Evolutionary conservation across 2,888 invertebrate species (phyloP).

Genomic region (Caenorhabditis afra): DNA sequence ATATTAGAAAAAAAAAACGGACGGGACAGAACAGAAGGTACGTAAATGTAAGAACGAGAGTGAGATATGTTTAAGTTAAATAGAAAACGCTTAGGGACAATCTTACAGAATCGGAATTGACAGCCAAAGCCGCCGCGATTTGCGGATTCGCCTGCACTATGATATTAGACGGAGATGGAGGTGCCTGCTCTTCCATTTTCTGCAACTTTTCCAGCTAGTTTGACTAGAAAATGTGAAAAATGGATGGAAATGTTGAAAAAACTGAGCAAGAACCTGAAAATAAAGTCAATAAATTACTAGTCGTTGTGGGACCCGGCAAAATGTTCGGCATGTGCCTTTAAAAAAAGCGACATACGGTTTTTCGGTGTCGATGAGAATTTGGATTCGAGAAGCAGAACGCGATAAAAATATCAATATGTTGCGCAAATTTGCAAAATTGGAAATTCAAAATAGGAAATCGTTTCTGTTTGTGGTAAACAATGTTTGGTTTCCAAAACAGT

Average conservation of each 20-base stretch:
- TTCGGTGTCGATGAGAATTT: too few relatives aligned
- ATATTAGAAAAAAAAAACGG: background rate
- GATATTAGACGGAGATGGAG: conserved; percentile 33
- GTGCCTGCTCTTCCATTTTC: conserved; percentile 34
- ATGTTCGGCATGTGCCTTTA: too few relatives aligned
- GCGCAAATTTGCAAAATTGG: too few relatives aligned
- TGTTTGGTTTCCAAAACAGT: background rate
- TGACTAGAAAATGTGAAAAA: conserved; percentile 2
- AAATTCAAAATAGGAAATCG: background rate
- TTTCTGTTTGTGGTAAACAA: background rate
- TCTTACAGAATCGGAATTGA: conserved; percentile 24
- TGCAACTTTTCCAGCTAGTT: conserved; percentile 4
- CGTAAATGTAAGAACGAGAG: background rate
- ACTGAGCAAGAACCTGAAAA: background rate
- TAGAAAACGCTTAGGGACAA: background rate
- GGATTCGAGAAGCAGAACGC: too few relatives aligned
- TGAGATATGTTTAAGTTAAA: background rate
- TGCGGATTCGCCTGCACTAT: conserved; percentile 50
- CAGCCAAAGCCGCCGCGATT: conserved; percentile 48
- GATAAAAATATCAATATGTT: too few relatives aligned
- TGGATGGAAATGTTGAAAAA: background rate
- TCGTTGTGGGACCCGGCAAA: too few relatives aligned
- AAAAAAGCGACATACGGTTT: too few relatives aligned
- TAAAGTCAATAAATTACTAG: too few relatives aligned
- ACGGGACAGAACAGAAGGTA: background rate